Evolutionary conservation across 2,888 invertebrate genomes (phyloP), one percentile per base, ranked within the genome.

Genomic region (Malthinus flaveolus): DNA sequence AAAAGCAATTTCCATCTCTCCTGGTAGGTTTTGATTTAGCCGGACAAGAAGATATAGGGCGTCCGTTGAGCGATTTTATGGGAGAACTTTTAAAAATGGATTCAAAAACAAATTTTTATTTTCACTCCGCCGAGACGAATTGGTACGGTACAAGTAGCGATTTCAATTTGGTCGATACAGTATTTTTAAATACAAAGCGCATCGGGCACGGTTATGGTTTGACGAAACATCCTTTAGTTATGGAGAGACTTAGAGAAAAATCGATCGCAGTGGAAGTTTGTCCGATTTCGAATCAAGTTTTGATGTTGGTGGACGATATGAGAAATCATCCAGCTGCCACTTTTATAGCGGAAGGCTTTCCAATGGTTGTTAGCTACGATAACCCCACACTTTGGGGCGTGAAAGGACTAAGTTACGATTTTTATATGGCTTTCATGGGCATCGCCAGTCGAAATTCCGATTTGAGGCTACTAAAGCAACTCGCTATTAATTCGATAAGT

Each of bases 101-200:
- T 0, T 3, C n/a, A 2, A 10, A 34, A 3, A 34, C 10, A 9
- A 10, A 34, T 34, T 34, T 34, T 34, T 72, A 71, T 51, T 72
- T 90, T 69, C 90, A 90, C 70, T 88, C 90, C 0, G 90, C 89
- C 0, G 90, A 90, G 75, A 89, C 90, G 0, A 84, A 89, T 71
- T 88, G 89, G 89, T 85, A 80, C 63, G 88, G 88, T 3, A 79
- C 81, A 1, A 63, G 73, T 0, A 83, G 84, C 0, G 90, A 90
- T 70, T 84, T 86, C 60, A 90, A 90, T 73, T 75, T 90, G n/a
- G 76, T 89, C 12, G 91, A 91, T 70, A 90, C 90, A 1, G 78
- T 90, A 12, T 73, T 90, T 34, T 75, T 91, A 32, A 88, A 88
- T 44, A 58, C 61, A 9, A 82, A 88, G 0, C 86, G 86, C 67